These are phyloP conservation scores for Formicarius rufipectus DNA, from an alignment of 2,113 vertebrate species.

Conservation along the genomic window DNA sequence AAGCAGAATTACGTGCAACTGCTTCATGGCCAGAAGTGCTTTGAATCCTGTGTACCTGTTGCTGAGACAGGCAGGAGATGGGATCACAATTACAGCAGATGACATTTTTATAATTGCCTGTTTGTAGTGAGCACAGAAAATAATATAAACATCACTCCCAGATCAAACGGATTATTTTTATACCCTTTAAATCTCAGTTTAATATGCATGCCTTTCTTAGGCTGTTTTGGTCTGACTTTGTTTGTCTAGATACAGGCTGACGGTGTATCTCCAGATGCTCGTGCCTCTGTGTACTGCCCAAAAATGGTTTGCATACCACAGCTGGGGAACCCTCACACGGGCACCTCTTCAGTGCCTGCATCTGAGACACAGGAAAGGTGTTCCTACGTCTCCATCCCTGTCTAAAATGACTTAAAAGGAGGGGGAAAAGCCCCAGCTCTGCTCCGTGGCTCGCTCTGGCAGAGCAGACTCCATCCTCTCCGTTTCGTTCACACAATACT, in stretches of 20 bases:
- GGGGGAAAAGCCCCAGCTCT: not conserved
- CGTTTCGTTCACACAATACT: not conserved
- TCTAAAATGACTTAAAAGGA: not conserved
- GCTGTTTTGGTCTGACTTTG: constrained; percentile 39
- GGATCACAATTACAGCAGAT: constrained; percentile 44
- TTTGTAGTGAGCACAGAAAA: constrained; percentile 52
- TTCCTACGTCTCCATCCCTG: not conserved
- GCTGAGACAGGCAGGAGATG: constrained; percentile 26
- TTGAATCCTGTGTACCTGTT: constrained; percentile 57
- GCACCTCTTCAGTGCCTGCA: not conserved
- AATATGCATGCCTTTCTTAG: constrained; percentile 46
- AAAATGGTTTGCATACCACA: constrained; percentile 40
- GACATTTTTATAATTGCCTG: constrained; percentile 37
- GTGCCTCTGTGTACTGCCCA: not conserved
- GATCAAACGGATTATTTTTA: constrained; percentile 61
- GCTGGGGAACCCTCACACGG: not conserved
- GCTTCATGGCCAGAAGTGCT: constrained; percentile 56
- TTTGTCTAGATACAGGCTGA: constrained; percentile 35
- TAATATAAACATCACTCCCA: constrained; percentile 50
- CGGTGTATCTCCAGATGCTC: not conserved
- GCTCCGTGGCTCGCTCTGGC: not conserved
- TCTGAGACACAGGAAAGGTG: not conserved
- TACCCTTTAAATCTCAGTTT: constrained; percentile 27
- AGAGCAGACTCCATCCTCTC: not conserved
- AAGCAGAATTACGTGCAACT: constrained; percentile 57